phyloP scores from a whole-genome alignment of 2,113 vertebrate genomes.

The Takifugu bimaculatus region DNA sequence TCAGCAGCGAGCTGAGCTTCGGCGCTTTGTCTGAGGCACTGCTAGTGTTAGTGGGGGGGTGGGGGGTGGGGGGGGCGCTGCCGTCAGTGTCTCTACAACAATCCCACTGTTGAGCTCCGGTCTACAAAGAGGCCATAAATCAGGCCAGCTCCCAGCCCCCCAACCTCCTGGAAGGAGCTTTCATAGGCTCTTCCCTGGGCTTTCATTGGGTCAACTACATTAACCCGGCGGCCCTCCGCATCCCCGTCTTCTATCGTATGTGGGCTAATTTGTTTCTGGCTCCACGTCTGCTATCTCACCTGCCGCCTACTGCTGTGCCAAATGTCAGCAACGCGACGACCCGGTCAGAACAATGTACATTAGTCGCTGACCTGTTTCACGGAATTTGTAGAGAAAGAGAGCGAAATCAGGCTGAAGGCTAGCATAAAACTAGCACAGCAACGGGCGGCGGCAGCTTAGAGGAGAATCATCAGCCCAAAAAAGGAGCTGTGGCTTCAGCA shows the following conservation, averaged over 20 bases:
- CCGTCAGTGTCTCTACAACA: conserved; percentile 20
- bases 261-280: conserved; percentile 39
- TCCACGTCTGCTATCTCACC: conserved; percentile 41
- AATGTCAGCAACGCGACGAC: conserved; percentile 38
- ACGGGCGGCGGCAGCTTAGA: too few species aligned
- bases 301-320: conserved; percentile 12
- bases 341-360: conserved; percentile 33
- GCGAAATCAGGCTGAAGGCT: conserved; percentile 20
- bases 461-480: too few species aligned
- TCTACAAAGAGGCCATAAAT: conserved; percentile 61
- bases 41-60: conserved; percentile 6
- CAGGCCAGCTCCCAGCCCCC: conserved; percentile 44
- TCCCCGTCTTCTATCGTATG: conserved; percentile 35
- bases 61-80: conserved; percentile 21
- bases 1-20: conserved; percentile 50
- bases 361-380: conserved; percentile 12
- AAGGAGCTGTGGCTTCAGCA: too few species aligned
- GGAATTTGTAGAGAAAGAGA: neutral
- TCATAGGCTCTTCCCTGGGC: conserved; percentile 57
- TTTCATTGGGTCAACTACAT: conserved; percentile 73
- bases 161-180: conserved; percentile 43
- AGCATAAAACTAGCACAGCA: conserved; percentile 2
- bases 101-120: conserved; percentile 49
- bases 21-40: conserved; percentile 32
- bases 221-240: conserved; percentile 65